Percentiles rank a stretch among this genome's conserved stretches.
These are phyloP conservation scores for Melopsittacus undulatus DNA, from an alignment of 2,797 vertebrate genomes.

Conservation along the genomic window DNA sequence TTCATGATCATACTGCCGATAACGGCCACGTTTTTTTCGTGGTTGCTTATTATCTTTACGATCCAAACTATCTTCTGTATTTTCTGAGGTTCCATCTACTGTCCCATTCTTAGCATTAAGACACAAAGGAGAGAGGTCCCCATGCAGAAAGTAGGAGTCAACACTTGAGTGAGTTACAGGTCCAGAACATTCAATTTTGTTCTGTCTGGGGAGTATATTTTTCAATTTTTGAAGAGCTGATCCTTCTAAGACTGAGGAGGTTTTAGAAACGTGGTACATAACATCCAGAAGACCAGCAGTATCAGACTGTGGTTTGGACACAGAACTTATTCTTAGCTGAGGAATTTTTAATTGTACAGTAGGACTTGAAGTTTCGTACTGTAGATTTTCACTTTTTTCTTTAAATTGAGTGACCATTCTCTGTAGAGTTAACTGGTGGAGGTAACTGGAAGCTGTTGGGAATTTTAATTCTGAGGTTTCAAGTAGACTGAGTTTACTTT, in stretches of 20 bases:
- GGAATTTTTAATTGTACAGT: conserved; percentile 94
- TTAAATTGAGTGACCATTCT: conserved; percentile 89
- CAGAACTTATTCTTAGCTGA: conserved; percentile 92
- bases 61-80: conserved; percentile 83
- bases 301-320: conserved; percentile 86
- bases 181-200: conserved; percentile 86
- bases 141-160: conserved; percentile 86
- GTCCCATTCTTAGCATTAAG: conserved; percentile 91
- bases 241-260: conserved; percentile 83
- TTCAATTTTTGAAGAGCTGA: conserved; percentile 89
- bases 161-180: conserved; percentile 84
- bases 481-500: conserved; percentile 87
- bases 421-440: conserved; percentile 90
- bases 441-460: conserved; percentile 89
- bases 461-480: conserved; percentile 91
- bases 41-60: conserved; percentile 93
- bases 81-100: conserved; percentile 87
- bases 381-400: conserved; percentile 85
- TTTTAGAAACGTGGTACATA: conserved; percentile 89
- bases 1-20: conserved; percentile 97
- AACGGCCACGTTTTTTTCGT: conserved; percentile 96
- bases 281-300: conserved; percentile 87
- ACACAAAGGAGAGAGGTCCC: conserved; percentile 89
- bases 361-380: conserved; percentile 81
- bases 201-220: conserved; percentile 89